Evolutionary conservation across 2,113 vertebrate genomes (phyloP), one percentile per base, ranked within the genome.

Genomic region (Panthera leo): DNA sequence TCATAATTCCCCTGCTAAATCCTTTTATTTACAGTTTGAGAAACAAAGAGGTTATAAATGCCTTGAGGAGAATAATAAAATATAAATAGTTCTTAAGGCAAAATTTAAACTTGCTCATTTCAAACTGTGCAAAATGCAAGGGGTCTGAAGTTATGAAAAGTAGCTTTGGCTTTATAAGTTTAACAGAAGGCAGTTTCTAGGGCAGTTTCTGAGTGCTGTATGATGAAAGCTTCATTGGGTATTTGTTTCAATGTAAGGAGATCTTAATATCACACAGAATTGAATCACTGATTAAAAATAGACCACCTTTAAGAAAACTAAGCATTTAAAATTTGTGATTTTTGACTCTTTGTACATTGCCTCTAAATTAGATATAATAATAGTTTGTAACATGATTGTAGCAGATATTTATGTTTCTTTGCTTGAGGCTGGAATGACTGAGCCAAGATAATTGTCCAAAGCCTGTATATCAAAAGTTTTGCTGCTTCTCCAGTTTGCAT

Each of bases 1-100:
- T 96, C 34, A 42, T 96, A 94, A 97, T 95, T 65, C 96, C 97
- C 4, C 73, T 97, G 21, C 25, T 95, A 91, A 97, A 97, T 84
- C 97, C 95, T 68, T 97, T 97, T 31, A 96, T 97, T 83, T 97
- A 97, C 3, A 94, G 91, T 48, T 70, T 97, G 76, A 89, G 95
- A 71, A 97, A 97, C 61, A 97, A 95, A 97, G 96, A 98, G 2
- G 96, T 97, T 10, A 75, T 85, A 45, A 23, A 19, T 84, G 80
- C 93, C 21, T 76, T 97, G 63, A 94, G 53, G 63, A 97, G 71
- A 96, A 73, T 90, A 90, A 96, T 89, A 88, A 97, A 58, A 96
- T 42, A 71, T 87, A 84, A 93, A 36, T 21, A 78, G 7, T 36
- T 36, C 3, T 29, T 73, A 85, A 92, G 16, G 42, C 15, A 95